Evolutionary conservation across 1,140 invertebrate genomes (phyloP).

Genomic region (Paraescarpia echinospica): DNA sequence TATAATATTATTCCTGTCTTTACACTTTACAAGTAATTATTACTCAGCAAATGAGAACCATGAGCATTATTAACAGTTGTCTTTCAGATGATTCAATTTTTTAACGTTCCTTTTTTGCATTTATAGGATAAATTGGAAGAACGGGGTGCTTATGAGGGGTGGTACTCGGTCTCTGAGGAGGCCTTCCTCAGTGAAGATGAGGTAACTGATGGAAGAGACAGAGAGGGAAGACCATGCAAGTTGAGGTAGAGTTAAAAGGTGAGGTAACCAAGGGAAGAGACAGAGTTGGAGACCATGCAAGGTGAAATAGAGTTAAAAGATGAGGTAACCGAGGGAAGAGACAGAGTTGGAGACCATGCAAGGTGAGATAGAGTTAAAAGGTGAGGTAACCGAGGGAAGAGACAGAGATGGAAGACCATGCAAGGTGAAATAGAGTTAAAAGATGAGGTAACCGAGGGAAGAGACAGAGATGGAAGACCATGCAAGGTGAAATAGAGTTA

Average conservation of each 20-base stretch:
- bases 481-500: no score
- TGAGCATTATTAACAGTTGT: conserved; percentile 30
- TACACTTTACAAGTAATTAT: no score
- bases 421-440: no score
- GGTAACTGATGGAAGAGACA: conserved; percentile 60
- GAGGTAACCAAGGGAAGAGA: no score
- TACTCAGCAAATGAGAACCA: conserved; percentile 15
- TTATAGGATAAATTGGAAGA: conserved; percentile 65
- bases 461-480: conserved; percentile 35
- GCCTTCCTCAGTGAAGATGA: conserved; percentile 83
- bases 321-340: no score
- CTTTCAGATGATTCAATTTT: not conserved
- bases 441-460: conserved; percentile 68
- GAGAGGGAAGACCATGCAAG: conserved; percentile 40
- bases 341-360: no score
- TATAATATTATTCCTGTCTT: no score
- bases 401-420: no score
- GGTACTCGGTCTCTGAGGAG: conserved; percentile 95
- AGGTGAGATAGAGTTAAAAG: no score
- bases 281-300: no score
- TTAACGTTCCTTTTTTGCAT: conserved; percentile 17
- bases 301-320: no score
- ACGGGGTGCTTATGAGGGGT: conserved; percentile 83
- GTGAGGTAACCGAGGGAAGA: no score
- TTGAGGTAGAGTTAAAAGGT: conserved; percentile 34